Conservation (phyloP, 92 coral and sea anemone species). For the Phenganax marumi region DNA sequence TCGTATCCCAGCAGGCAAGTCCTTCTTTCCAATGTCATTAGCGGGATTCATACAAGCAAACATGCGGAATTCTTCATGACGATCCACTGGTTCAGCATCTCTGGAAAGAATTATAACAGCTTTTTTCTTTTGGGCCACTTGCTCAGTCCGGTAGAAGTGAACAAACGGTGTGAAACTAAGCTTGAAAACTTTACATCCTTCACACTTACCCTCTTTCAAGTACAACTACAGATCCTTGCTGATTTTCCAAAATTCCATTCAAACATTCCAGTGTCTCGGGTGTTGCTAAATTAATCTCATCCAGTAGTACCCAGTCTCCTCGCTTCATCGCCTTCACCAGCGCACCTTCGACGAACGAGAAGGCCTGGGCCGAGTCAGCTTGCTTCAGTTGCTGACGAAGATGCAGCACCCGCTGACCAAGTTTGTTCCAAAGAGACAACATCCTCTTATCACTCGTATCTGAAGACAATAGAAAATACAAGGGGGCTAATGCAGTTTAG, state of each 20-base stretch:
- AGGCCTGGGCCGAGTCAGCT: constrained; percentile 82
- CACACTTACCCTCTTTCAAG: constrained; percentile 87
- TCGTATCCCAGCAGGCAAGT: constrained; percentile 89
- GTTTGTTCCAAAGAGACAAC: constrained; percentile 63
- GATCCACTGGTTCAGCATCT: constrained; percentile 76
- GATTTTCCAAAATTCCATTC: constrained; percentile 91
- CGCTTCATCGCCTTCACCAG: constrained; percentile 74
- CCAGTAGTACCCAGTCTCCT: constrained; percentile 93
- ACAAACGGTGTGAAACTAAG: background rate
- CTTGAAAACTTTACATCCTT: background rate
- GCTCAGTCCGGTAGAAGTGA: too few species aligned
- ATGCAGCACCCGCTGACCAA: constrained; percentile 67
- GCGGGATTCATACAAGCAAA: constrained; percentile 99
- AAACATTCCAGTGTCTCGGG: constrained; percentile 95
- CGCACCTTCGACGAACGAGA: constrained; percentile 92
- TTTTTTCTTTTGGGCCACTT: too few species aligned
- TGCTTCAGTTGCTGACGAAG: constrained; percentile 75
- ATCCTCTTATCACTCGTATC: constrained; percentile 13
- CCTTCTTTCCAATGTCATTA: constrained; percentile 94
- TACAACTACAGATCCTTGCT: constrained; percentile 83
- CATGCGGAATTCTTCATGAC: constrained; percentile 85
- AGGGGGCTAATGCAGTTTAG: too few species aligned
- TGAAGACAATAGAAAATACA: background rate
- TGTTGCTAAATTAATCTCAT: constrained; percentile 95
- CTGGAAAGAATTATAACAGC: constrained; percentile 37